These are phyloP conservation scores for Siniperca knerii DNA, from an alignment of 2,113 vertebrate species.

Conservation along the genomic window DNA sequence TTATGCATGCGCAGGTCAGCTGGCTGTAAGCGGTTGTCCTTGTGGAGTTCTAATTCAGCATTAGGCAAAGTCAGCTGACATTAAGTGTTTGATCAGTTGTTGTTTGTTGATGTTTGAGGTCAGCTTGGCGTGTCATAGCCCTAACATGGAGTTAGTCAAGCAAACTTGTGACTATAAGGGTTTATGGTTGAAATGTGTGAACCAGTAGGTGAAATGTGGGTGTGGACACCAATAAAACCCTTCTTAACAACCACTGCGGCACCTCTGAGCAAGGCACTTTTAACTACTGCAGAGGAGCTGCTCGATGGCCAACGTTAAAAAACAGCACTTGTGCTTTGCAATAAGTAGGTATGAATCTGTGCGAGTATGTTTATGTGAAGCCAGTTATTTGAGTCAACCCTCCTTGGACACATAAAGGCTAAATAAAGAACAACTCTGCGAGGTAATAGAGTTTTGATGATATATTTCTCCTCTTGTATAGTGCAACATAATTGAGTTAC, in stretches of 20 bases:
- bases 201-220: slow-evolving; percentile 4
- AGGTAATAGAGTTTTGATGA: slow-evolving; percentile 58
- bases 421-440: slow-evolving; percentile 50
- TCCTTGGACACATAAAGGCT: slow-evolving; percentile 30
- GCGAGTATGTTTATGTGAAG: slow-evolving; percentile 20
- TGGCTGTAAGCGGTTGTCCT: neutral
- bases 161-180: neutral
- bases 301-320: neutral
- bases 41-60: neutral
- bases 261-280: neutral
- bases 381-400: slow-evolving; percentile 17
- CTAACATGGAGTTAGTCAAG: neutral
- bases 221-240: neutral
- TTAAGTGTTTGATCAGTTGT: slow-evolving; percentile 35
- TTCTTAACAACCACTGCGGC: neutral
- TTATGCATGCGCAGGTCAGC: neutral
- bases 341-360: slow-evolving; percentile 7
- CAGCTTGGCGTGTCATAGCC: slow-evolving; percentile 8
- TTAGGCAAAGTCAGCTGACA: neutral
- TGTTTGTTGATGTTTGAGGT: slow-evolving; percentile 39
- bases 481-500: slow-evolving; percentile 56
- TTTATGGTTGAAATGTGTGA: slow-evolving; percentile 15
- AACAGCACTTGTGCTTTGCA: neutral
- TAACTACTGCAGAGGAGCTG: neutral
- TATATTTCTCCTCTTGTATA: slow-evolving; percentile 43